Evolutionary conservation across 2,797 vertebrate species (phyloP).

Genomic region (Catostomus latipinnis): DNA sequence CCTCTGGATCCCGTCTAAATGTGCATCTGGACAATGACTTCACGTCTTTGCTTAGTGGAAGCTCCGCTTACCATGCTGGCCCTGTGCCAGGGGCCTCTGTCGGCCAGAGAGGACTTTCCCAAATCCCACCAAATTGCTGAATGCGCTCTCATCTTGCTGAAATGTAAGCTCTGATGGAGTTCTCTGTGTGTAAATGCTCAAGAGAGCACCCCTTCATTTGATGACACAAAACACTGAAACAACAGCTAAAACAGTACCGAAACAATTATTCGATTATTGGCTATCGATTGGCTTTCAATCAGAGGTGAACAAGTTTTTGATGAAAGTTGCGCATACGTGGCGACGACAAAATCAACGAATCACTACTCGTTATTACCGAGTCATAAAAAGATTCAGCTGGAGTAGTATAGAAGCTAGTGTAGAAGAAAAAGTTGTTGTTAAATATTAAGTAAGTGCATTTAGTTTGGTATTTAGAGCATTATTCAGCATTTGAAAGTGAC

Average conservation of each 20-base stretch:
- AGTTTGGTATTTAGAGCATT: no score
- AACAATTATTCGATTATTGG: no score
- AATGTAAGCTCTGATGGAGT: slow-evolving; percentile 77
- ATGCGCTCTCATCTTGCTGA: slow-evolving; percentile 76
- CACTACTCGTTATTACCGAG: no score
- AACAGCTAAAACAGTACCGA: not conserved
- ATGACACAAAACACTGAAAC: not conserved
- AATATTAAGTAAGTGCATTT: no score
- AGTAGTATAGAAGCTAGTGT: no score
- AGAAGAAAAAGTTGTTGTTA: no score
- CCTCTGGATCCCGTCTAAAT: slow-evolving; percentile 30
- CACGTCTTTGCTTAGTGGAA: slow-evolving; percentile 66
- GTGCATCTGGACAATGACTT: slow-evolving; percentile 70
- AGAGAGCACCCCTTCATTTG: not conserved
- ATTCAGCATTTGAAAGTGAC: no score
- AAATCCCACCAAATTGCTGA: slow-evolving; percentile 75
- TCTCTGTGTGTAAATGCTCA: slow-evolving; percentile 68
- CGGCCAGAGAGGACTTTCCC: slow-evolving; percentile 68
- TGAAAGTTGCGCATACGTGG: no score
- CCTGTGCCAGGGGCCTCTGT: slow-evolving; percentile 62
- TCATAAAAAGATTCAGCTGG: no score
- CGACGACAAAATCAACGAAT: no score
- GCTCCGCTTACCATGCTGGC: slow-evolving; percentile 71
- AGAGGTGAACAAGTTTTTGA: no score
- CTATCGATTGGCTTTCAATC: no score